Evolutionary conservation across 2,888 invertebrate species (phyloP), one percentile per base, ranked within the genome.

Genomic region (Drosophila colorata): DNA sequence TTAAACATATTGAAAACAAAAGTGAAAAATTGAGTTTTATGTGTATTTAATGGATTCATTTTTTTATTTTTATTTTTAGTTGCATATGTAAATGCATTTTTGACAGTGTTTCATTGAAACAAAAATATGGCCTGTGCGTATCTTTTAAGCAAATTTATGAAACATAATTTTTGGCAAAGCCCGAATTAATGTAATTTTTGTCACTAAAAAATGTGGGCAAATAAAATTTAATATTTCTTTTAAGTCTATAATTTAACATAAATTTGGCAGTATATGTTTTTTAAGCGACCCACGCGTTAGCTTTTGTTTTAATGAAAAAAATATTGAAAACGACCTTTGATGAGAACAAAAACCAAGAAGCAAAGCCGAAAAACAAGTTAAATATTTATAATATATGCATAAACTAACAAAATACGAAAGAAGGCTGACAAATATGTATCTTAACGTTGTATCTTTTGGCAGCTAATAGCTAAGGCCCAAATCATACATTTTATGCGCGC

Each of bases 41-140:
- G 63, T 23, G 35, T 16, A 56, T 73, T 82, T 73, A 59, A 70
- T 82, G 64, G 64, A 52, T 47, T 77, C 41, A 63, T 57, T 77
- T 66, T 40, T 1, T 48, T 28, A 25, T 56, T 61, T 46, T 46
- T 57, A 23, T 23, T 20, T 40, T 60, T 48, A 49, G 31, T 66
- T 79, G 28, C 76, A 78, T 69, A 77, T 87, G 84, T 64, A 78
- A 82, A 82, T 87, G 84, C 72, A 70, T 63, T 86, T 76, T 63
- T 69, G 69, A 56, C 73, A 63, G 67, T 11, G 53, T 70, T 74
- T 78, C 80, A 83, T 77, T 83, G 80, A 72, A 41, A 8, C 25
- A 37, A 60, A 52, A 48, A 43, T 47, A 69, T 52, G 33, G 43
- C 18, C 16, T 9, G 7, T 47, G 43, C 43, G n/a, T 20, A 43